Evolutionary conservation across 2,113 vertebrate species (phyloP).

Genomic region (Pipra filicauda): DNA sequence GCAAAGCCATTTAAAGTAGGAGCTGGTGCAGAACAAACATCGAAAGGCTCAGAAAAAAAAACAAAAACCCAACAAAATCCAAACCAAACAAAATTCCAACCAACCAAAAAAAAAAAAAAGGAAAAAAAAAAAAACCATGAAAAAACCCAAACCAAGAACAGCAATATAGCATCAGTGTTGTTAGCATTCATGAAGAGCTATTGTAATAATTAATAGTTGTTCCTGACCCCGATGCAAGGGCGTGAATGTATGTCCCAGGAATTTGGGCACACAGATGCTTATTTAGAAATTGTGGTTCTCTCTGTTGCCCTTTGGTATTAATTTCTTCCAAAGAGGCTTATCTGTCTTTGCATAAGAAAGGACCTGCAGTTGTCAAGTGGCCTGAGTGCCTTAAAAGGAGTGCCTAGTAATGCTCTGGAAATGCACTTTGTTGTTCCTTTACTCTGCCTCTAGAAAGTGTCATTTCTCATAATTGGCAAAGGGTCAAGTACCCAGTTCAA

Average conservation of each 20-base stretch:
- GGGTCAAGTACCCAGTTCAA: background rate
- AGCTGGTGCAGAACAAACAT: background rate
- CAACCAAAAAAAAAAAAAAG: background rate
- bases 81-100: background rate
- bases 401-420: background rate
- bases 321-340: slow-evolving; percentile 1
- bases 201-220: background rate
- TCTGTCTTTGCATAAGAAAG: background rate
- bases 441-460: background rate
- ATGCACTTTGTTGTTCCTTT: background rate
- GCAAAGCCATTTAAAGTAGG: background rate
- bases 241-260: slow-evolving; percentile 7
- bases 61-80: fast-evolving
- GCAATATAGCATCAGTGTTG: background rate
- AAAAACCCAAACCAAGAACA: background rate
- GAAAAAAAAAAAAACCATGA: background rate
- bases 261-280: background rate
- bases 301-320: background rate
- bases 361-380: background rate
- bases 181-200: background rate
- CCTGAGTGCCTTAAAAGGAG: background rate
- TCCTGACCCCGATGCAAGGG: background rate
- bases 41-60: background rate
- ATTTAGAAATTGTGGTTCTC: slow-evolving; percentile 31
- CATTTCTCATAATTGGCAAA: background rate